phyloP scores from a whole-genome alignment of 2,888 invertebrate genomes.

The Micoletzkya japonica region DNA sequence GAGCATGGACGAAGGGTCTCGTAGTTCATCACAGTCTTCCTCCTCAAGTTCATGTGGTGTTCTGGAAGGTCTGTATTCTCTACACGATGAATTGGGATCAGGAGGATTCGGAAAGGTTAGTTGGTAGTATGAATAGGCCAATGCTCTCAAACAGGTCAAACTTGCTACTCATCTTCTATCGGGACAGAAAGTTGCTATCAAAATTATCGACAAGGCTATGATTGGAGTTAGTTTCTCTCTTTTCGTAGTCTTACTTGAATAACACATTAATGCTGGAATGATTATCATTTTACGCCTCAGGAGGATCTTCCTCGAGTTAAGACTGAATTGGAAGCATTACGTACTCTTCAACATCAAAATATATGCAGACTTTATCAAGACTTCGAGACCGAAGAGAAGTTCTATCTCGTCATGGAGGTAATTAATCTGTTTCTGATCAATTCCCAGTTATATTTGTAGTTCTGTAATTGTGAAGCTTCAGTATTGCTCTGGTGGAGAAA shows the following conservation, averaged over 20 bases:
- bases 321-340: constrained; percentile 74
- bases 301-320: constrained; percentile 77
- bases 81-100: constrained; percentile 55
- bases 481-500: constrained; percentile 81
- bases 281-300: constrained; percentile 63
- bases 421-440: neutral
- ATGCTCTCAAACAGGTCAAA: constrained; percentile 69
- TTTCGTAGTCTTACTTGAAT: too few species aligned
- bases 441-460: neutral
- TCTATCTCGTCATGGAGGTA: constrained; percentile 78
- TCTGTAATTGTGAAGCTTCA: constrained; percentile 49
- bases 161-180: constrained; percentile 78
- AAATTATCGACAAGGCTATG: constrained; percentile 78
- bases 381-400: constrained; percentile 77
- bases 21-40: neutral
- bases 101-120: constrained; percentile 76
- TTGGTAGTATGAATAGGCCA: neutral
- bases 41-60: neutral
- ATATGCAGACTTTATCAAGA: constrained; percentile 76
- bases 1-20: too few species aligned
- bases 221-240: constrained; percentile 71
- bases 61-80: constrained; percentile 39
- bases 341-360: constrained; percentile 67
- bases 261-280: too few species aligned
- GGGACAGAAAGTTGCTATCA: constrained; percentile 80